Evolutionary conservation across 2,113 vertebrate genomes (phyloP).

Genomic region (Scomber colias): DNA sequence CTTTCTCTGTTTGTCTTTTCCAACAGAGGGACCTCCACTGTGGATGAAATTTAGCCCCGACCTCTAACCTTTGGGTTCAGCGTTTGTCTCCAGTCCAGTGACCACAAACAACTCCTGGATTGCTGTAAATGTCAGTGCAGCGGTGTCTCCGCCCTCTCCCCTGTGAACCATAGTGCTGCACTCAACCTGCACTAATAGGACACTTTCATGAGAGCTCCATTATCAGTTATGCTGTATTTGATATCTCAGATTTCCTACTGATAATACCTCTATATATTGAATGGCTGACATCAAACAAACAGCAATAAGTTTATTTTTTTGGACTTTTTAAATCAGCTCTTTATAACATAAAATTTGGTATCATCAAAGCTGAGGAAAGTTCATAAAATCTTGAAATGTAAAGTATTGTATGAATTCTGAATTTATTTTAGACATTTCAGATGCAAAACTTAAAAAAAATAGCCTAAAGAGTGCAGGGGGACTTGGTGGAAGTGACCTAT

Average conservation of each 20-base stretch:
- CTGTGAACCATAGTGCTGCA: slow-evolving; percentile 74
- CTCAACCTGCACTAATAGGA: slow-evolving; percentile 79
- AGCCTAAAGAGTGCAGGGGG: not conserved
- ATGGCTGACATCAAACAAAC: slow-evolving; percentile 37
- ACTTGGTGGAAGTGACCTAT: slow-evolving; percentile 36
- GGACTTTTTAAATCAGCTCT: not conserved
- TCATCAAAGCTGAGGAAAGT: not conserved
- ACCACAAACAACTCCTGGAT: slow-evolving; percentile 82
- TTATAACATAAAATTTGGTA: not conserved
- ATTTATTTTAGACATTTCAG: not conserved
- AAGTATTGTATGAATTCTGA: not conserved
- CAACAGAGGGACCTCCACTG: slow-evolving; percentile 81
- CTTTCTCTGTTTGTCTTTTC: slow-evolving; percentile 82
- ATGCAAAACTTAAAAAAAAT: not conserved
- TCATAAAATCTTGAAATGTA: not conserved
- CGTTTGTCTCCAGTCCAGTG: slow-evolving; percentile 83
- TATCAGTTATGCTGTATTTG: slow-evolving; percentile 63
- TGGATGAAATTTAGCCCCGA: slow-evolving; percentile 79
- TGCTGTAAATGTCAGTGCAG: slow-evolving; percentile 84
- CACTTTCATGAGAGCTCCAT: slow-evolving; percentile 73
- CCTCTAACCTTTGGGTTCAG: slow-evolving; percentile 76
- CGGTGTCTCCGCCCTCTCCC: slow-evolving; percentile 67
- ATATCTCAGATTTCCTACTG: slow-evolving; percentile 57
- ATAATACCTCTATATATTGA: slow-evolving; percentile 28
- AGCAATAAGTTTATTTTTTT: not conserved